Evolutionary conservation across 1,140 invertebrate species (phyloP), one percentile per base, ranked within the genome.

Genomic region (Drosophila cardini): DNA sequence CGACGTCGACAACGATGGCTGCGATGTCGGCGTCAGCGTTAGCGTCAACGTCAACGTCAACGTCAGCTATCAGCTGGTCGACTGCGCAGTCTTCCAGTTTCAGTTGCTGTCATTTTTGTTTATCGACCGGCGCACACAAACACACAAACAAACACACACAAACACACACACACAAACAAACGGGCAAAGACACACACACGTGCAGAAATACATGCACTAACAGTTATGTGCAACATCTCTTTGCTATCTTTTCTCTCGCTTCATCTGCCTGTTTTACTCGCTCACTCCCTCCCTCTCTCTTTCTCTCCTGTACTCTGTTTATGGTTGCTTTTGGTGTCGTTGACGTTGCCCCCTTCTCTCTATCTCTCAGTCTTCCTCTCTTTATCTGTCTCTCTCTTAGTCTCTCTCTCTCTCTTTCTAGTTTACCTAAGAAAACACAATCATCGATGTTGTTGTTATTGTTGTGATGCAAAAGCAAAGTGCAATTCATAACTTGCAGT

Each of bases 71-170:
- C 21, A 26, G 21, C 21, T 26, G 21, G 52, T 15, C 56, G 61
- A 32, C 74, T 76, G 43, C 72, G 58, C 64, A 72, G 60, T 69
- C 71, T 63, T 45, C 50, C 61, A 56, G 58, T 55, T 63, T 69
- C 21, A 42, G 53, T 45, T 62, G 18, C 32, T 63, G 65, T 67
- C 58, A 73, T 75, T 78, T 78, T 79, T 78, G 75, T 79, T 83
- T 79, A 87, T 82, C 78, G 78, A 86, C 75, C 78, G 67, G 76
- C 75, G 46, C 53, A 65, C 64, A 80, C 72, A 71, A 18, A 62
- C 62, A 61, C 21, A 38, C 42, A 48, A 0, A 46, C 5, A 65
- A 26, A n/a, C 26, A 7, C 15, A 15, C 40, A 15, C 18, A 21
- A 10, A 8, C 36, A 40, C 9, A 21, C 36, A 42, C 42, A 45